phyloP scores from a whole-genome alignment of 1,140 invertebrate genomes.

The Apis florea region DNA sequence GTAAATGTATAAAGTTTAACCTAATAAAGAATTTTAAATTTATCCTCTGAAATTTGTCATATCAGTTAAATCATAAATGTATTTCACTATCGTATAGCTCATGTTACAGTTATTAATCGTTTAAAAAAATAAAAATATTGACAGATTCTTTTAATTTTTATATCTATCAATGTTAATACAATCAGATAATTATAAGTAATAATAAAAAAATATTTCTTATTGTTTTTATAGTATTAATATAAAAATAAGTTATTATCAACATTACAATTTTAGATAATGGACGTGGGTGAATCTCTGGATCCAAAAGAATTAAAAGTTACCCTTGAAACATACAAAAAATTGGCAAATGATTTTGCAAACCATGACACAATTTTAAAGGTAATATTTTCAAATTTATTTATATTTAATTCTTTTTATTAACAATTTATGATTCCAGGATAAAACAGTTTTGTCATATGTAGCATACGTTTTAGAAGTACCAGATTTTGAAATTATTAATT shows the following conservation, averaged over 20 bases:
- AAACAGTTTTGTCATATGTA: slow-evolving; percentile 77
- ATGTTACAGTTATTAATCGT: not conserved
- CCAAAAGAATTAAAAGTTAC: slow-evolving; percentile 73
- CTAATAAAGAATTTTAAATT: not conserved
- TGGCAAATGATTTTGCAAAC: slow-evolving; percentile 75
- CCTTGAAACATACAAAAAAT: slow-evolving; percentile 76
- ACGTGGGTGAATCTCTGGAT: slow-evolving; percentile 73
- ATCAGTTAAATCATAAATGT: not conserved
- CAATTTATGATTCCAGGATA: slow-evolving; percentile 70
- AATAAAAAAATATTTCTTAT: not conserved
- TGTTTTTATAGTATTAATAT: not conserved
- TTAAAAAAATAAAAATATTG: slow-evolving; percentile 14
- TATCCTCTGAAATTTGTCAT: slow-evolving; percentile 19
- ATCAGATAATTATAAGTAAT: not conserved
- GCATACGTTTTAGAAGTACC: slow-evolving; percentile 78
- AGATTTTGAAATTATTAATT: slow-evolving; percentile 72
- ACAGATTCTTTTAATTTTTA: not conserved
- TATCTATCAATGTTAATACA: not conserved
- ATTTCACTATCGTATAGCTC: not conserved
- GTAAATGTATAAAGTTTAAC: not conserved
- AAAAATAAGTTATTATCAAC: slow-evolving; percentile 63
- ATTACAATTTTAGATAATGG: slow-evolving; percentile 66
- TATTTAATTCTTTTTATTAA: not conserved
- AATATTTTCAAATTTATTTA: slow-evolving; percentile 11
- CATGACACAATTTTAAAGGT: slow-evolving; percentile 80